Evolutionary conservation across 1,140 invertebrate genomes (phyloP).

Genomic region (Kradibia gibbosae): DNA sequence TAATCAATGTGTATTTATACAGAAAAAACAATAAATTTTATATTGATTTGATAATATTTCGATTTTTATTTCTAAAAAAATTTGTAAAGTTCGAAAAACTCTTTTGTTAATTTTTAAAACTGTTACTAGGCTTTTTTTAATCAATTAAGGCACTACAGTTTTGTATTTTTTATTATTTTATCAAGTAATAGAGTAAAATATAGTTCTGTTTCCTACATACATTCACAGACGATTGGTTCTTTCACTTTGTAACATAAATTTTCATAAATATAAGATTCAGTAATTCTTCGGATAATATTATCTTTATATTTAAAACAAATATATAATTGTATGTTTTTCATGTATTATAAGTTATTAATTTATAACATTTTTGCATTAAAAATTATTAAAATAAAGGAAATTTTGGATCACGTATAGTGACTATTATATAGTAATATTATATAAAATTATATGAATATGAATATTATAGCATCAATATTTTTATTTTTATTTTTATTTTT

Average conservation of each 20-base stretch:
- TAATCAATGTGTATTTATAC: not conserved
- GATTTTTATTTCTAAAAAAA: not conserved
- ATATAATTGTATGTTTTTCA: no score
- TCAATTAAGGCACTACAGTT: constrained; percentile 44
- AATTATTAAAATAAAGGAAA: no score
- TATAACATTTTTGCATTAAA: no score
- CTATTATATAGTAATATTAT: no score
- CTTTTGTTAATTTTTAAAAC: not conserved
- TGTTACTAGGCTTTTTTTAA: constrained; percentile 1
- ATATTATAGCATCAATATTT: not conserved
- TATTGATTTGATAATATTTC: not conserved
- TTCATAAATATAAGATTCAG: not conserved
- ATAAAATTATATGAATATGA: no score
- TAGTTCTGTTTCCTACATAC: not conserved
- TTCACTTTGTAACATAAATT: not conserved
- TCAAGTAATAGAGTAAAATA: not conserved
- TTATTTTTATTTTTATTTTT: not conserved
- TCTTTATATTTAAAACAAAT: not conserved
- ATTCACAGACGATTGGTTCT: not conserved
- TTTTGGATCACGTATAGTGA: no score
- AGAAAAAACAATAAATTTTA: not conserved
- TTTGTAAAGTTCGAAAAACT: constrained; percentile 1
- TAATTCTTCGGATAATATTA: not conserved
- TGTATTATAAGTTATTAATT: no score
- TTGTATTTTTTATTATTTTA: not conserved